Evolutionary conservation across 2,113 vertebrate species (phyloP).

Genomic region (Ameiurus melas): DNA sequence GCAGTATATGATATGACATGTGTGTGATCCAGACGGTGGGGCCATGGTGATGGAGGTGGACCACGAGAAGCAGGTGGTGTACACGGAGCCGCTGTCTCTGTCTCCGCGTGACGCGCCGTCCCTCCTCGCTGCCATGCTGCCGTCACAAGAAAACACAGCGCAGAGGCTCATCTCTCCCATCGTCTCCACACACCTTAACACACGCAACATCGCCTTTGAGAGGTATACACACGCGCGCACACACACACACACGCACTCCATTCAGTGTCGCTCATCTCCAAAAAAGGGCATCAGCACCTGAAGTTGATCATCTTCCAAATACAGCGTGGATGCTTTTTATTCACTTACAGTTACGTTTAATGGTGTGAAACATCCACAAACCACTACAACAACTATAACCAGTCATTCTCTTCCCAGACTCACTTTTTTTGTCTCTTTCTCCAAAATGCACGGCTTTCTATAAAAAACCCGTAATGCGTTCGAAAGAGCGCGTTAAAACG

Average conservation of each 20-base stretch:
- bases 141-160: slow-evolving; percentile 89
- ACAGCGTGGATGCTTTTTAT: neutral
- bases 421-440: neutral
- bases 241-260: neutral
- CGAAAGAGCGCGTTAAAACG: neutral
- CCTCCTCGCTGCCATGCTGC: slow-evolving; percentile 90
- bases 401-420: neutral
- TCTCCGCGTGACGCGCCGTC: slow-evolving; percentile 82
- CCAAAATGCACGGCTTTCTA: neutral
- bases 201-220: slow-evolving; percentile 92
- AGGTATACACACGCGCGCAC: slow-evolving; percentile 73
- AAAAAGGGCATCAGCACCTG: neutral
- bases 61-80: slow-evolving; percentile 94
- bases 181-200: slow-evolving; percentile 93
- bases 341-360: neutral
- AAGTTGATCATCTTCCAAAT: neutral
- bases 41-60: slow-evolving; percentile 97
- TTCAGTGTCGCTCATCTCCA: neutral
- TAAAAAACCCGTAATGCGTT: neutral
- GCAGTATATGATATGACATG: neutral
- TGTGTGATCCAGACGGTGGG: slow-evolving; percentile 77
- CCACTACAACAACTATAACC: neutral
- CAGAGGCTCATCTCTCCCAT: slow-evolving; percentile 89
- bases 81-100: slow-evolving; percentile 85
- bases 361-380: neutral